Conservation (phyloP, 2,797 vertebrate species). For the Pteronotus mesoamericanus region DNA sequence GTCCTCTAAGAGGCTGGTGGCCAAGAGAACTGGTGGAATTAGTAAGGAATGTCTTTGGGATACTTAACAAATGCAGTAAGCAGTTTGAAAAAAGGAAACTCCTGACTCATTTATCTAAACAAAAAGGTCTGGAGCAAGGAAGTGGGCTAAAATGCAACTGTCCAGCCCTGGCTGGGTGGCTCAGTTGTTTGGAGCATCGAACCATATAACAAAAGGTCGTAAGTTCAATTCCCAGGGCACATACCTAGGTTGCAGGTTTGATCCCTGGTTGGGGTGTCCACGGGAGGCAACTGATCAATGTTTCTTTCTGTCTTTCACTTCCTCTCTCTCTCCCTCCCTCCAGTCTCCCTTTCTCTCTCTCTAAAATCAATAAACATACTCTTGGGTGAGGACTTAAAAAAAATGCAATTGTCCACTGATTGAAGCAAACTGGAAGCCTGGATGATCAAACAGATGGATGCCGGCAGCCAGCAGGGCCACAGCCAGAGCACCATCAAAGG, state of each 20-base stretch:
- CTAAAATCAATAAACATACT: background rate
- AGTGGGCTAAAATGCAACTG: background rate
- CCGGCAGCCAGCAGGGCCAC: background rate
- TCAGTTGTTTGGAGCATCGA: background rate
- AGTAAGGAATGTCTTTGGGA: background rate
- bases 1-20: background rate
- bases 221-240: background rate
- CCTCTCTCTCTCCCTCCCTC: no score
- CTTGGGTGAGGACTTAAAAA: background rate
- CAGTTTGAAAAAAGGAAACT: background rate
- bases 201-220: background rate
- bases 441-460: no score
- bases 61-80: background rate
- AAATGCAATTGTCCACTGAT: background rate
- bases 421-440: background rate
- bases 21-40: background rate
- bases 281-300: background rate
- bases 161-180: background rate
- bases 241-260: background rate
- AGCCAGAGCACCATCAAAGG: background rate
- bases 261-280: background rate
- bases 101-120: background rate
- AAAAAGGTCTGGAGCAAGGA: background rate
- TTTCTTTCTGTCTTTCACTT: background rate
- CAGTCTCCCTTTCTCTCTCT: background rate